Evolutionary conservation across 2,888 invertebrate species (phyloP).

Genomic region (Elaeidobius kamerunicus): DNA sequence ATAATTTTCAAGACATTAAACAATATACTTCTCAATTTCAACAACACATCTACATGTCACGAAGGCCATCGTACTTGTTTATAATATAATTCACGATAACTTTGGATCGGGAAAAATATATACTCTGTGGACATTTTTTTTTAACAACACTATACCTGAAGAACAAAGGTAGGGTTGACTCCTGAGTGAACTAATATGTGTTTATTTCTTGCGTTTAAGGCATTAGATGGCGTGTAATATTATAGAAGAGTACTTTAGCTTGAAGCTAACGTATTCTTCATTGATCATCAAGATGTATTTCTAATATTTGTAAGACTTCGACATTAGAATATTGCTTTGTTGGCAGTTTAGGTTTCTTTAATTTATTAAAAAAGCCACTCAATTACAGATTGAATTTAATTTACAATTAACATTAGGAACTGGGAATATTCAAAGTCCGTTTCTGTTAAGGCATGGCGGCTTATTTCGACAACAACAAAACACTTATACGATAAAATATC

Average conservation of each 20-base stretch:
- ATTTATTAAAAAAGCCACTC: too few species aligned
- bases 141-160: slow-evolving; percentile 34
- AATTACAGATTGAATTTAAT: too few species aligned
- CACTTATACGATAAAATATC: too few species aligned
- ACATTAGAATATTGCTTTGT: slow-evolving; percentile 14
- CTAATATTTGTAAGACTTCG: too few species aligned
- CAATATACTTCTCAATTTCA: slow-evolving; percentile 37
- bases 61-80: slow-evolving; percentile 34
- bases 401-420: too few species aligned
- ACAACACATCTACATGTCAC: slow-evolving; percentile 40
- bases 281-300: too few species aligned
- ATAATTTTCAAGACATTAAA: slow-evolving; percentile 34
- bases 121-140: slow-evolving; percentile 23
- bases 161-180: slow-evolving; percentile 42
- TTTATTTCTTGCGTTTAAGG: slow-evolving; percentile 38
- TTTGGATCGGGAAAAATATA: slow-evolving; percentile 15
- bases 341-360: too few species aligned
- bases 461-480: too few species aligned
- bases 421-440: too few species aligned
- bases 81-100: slow-evolving; percentile 15
- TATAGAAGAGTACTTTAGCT: too few species aligned
- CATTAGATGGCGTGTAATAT: slow-evolving; percentile 40
- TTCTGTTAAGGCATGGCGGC: too few species aligned
- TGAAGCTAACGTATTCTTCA: too few species aligned
- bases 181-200: slow-evolving; percentile 45